Evolutionary conservation across 2,888 invertebrate species (phyloP), one percentile per base, ranked within the genome.

Genomic region (Halictus ligatus): DNA sequence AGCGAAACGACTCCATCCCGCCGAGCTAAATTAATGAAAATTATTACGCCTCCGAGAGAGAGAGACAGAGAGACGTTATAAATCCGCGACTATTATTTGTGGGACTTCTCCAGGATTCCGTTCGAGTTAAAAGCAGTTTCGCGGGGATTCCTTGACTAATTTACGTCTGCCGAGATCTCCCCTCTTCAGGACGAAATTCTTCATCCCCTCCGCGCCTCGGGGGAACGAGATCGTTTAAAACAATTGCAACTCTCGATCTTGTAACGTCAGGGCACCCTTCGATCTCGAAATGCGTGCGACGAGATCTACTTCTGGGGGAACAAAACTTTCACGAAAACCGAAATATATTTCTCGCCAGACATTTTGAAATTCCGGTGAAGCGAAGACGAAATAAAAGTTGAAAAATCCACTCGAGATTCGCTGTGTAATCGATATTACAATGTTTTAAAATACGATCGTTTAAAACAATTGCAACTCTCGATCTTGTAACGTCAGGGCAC

Each of bases 1-100:
- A 15, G 54, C 58, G 48, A n/a, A 78, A 78, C 43, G 69, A 71
- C 35, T 75, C 60, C 35, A 60, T 69, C 75, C 5, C 12, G 15
- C 21, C 74, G 25, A 71, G 84, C 40, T 60, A 71, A 84, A 84
- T 84, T 84, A 84, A 84, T 71, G 84, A 78, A 78, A 84, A 84
- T 84, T 84, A 74, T 84, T 84, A 50, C 74, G 50, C 58, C 60
- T 50, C 71, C 74, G 21, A 6, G 60, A 54, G 71, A 60, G 75
- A 60, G 21, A 6, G 60, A 54, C n/a, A n/a, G n/a, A n/a, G 71
- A 60, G 75, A 60, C 75, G 84, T 84, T 84, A 60, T 84, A 78
- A 84, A 60, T 75, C 69, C 78, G 25, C 75, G 43, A 84, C 54
- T 78, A 78, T 84, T 84, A 84, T 78, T 84, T 75, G 35, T 43